A percentile compares a stretch with the other conserved stretches of the same genome.
Evolutionary conservation across 2,888 invertebrate genomes (phyloP).

Genomic region (Rapana venosa): DNA sequence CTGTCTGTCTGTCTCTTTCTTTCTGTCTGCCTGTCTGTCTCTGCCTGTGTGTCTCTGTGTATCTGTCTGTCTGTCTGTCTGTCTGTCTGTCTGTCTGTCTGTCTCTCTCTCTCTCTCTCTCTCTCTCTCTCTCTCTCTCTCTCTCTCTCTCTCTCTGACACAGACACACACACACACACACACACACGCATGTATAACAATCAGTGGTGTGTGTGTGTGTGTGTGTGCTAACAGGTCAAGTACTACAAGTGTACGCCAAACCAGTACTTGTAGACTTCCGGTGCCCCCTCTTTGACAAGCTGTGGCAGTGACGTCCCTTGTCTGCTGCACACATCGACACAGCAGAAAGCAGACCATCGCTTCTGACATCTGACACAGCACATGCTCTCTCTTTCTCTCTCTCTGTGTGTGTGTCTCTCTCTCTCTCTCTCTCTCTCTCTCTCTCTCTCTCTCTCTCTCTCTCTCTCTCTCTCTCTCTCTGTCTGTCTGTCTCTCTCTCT

Average conservation of each 20-base stretch:
- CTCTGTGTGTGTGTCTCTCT: too few relatives aligned
- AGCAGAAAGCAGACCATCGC: too few relatives aligned
- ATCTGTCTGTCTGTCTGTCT: background rate
- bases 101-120: background rate
- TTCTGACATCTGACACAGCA: background rate
- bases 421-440: too few relatives aligned
- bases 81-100: background rate
- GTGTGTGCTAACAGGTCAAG: constrained; percentile 50
- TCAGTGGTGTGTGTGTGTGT: too few relatives aligned
- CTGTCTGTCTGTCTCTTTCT: background rate
- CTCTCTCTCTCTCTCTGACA: background rate
- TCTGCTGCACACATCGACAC: too few relatives aligned
- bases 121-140: background rate
- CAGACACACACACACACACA: too few relatives aligned
- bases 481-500: too few relatives aligned
- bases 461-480: too few relatives aligned
- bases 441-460: too few relatives aligned
- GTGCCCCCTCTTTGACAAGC: background rate
- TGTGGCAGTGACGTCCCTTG: too few relatives aligned
- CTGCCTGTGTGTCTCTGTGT: background rate
- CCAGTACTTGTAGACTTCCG: constrained; percentile 36
- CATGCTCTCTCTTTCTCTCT: too few relatives aligned
- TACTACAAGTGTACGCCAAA: constrained; percentile 50
- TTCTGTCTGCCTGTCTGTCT: background rate
- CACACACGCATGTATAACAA: too few relatives aligned